These are phyloP conservation scores for Artibeus jamaicensis DNA, from an alignment of 2,797 vertebrate genomes.

Conservation along the genomic window DNA sequence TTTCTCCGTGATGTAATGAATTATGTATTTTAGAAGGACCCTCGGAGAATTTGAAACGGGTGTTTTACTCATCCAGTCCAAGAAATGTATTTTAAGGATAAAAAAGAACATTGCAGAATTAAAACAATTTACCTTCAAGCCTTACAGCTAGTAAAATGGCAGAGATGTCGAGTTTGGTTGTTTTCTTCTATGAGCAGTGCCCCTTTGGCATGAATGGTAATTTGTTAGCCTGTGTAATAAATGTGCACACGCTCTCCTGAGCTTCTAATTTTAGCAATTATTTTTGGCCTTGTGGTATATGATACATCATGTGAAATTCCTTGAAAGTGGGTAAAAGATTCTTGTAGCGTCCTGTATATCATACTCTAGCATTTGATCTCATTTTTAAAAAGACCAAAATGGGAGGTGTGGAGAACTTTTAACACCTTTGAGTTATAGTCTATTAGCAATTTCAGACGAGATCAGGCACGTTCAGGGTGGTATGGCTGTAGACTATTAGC, in stretches of 20 bases:
- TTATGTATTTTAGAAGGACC: neutral
- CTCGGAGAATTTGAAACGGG: neutral
- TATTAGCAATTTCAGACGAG: neutral
- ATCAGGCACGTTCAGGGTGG: too few species aligned
- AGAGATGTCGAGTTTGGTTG: neutral
- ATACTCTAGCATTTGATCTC: neutral
- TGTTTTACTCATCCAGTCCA: neutral
- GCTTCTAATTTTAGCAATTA: slow-evolving; percentile 10
- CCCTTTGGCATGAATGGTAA: neutral
- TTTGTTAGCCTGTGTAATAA: neutral
- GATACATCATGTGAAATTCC: neutral
- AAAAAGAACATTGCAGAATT: neutral
- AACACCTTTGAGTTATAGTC: neutral
- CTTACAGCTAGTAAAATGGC: neutral
- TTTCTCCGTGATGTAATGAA: neutral
- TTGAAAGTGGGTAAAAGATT: slow-evolving; percentile 42
- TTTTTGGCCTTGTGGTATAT: neutral
- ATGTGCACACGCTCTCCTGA: neutral
- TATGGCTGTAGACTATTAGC: too few species aligned
- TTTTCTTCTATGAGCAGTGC: neutral
- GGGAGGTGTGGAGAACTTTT: neutral
- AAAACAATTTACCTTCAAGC: neutral
- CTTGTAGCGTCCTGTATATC: neutral
- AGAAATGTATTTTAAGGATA: slow-evolving; percentile 8
- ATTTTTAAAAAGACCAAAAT: neutral